phyloP scores from a whole-genome alignment of 2,888 invertebrate genomes.

The Ganaspis brasiliensis region DNA sequence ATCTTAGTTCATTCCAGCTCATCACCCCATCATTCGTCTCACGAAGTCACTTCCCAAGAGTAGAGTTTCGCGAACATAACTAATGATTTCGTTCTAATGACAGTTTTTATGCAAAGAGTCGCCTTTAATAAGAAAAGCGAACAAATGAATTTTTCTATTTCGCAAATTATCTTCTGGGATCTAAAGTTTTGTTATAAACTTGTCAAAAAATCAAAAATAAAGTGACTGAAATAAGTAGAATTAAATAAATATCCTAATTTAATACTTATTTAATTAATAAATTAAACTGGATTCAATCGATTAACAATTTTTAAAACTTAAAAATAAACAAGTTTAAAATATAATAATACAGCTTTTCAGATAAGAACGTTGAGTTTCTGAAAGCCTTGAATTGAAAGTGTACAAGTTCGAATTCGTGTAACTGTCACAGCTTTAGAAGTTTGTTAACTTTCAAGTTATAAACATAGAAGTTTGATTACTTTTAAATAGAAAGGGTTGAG shows the following conservation, averaged over 20 bases:
- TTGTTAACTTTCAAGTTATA: conserved; percentile 29
- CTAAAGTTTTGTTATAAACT: too few species aligned
- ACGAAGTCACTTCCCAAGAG: not conserved
- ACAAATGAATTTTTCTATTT: not conserved
- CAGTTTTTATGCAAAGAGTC: not conserved
- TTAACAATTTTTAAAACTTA: too few species aligned
- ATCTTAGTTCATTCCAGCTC: conserved; percentile 20
- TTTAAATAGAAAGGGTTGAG: conserved; percentile 15
- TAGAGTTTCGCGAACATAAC: conserved; percentile 26
- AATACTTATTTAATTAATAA: too few species aligned
- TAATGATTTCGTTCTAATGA: conserved; percentile 3
- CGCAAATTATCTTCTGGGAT: too few species aligned
- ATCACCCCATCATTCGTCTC: conserved; percentile 17
- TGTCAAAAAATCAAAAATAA: too few species aligned
- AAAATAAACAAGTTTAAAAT: too few species aligned
- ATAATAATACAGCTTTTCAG: not conserved
- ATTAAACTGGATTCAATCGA: too few species aligned
- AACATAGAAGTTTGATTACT: conserved; percentile 25
- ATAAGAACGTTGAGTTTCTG: conserved; percentile 1
- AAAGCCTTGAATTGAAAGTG: not conserved
- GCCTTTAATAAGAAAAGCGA: not conserved
- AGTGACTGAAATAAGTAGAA: too few species aligned
- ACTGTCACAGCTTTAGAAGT: conserved; percentile 20
- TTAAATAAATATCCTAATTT: too few species aligned
- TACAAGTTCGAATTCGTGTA: conserved; percentile 9